A percentile compares a stretch with the other conserved stretches of the same genome.
phyloP scores from a whole-genome alignment of 1,140 invertebrate genomes.

The Triops longicaudatus region DNA sequence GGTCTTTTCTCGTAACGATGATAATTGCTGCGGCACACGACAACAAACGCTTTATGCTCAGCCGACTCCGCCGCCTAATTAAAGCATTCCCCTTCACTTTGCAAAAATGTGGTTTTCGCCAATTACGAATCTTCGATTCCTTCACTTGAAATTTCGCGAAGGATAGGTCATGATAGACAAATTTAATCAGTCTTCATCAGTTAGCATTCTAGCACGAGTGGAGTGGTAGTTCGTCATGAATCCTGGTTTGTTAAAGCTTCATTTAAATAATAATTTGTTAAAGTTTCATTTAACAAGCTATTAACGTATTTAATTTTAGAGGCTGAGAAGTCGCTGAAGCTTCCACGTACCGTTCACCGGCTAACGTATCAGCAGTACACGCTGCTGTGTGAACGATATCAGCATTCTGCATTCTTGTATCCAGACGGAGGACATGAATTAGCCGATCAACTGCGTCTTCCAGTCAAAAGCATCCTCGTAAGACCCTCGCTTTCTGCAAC shows the following conservation, averaged over 20 bases:
- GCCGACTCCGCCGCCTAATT: neutral
- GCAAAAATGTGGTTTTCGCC: neutral
- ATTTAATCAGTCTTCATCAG: neutral
- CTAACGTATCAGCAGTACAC: neutral
- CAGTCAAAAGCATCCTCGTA: neutral
- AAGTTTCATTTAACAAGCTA: neutral
- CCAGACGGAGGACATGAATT: neutral
- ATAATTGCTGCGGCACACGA: conserved; percentile 3
- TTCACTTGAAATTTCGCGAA: neutral
- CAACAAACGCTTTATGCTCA: neutral
- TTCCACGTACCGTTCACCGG: neutral
- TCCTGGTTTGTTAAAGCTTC: neutral
- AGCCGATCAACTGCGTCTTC: conserved; percentile 4
- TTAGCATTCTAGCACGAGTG: neutral
- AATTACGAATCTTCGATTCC: neutral
- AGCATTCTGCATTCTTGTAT: neutral
- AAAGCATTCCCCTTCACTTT: neutral
- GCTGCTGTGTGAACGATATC: neutral
- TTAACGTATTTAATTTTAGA: neutral
- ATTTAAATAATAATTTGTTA: neutral
- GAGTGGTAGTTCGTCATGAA: neutral
- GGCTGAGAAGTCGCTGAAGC: neutral
- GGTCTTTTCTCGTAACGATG: neutral
- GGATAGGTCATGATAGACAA: neutral
- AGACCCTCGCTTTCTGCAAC: neutral